Evolutionary conservation across 2,113 vertebrate genomes (phyloP), one percentile per base, ranked within the genome.

Genomic region (Asarcornis scutulata): DNA sequence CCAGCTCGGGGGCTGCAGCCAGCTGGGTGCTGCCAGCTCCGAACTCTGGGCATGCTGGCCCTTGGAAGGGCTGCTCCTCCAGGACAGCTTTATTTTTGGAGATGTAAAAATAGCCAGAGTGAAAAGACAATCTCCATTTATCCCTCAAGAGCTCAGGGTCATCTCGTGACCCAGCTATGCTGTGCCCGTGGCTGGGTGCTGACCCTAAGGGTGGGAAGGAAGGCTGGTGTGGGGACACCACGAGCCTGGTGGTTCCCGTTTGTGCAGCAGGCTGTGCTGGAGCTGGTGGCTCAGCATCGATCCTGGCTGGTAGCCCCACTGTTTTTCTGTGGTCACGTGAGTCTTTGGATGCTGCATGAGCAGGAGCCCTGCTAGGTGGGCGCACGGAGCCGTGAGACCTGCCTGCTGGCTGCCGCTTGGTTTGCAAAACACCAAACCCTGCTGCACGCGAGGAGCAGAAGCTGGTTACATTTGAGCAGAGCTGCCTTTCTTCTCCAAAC

Each of bases 141-240:
- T 87, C 29, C 53, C 66, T 84, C 0, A 7, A 87, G 66, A 46
- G 32, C 69, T 91, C 0, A 2, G 50, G 53, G 42, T 82, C 20
- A 6, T 64, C 52, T 59, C 1, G 0, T 60, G 46, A 48, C 56
- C 42, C 44, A 64, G 23, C 55, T 91, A 77, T 1, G 1, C 42
- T 0, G 0, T 34, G 66, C 44, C 79, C 34, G 26, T 58, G 0
- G 55, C 27, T 17, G 13, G 46, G 46, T 48, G 9, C 34, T 89
- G 73, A 40, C 36, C 18, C 17, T 13, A 4, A 26, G 60, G 42
- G 60, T 7, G 23, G 32, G 18, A 40, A 82, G 52, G 40, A 77
- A 82, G 7, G 7, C 18, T n/a, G 62, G 15, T 13, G 5, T 12
- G 16, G 31, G 27, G 11, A 3, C 32, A 55, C 38, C 0, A 0